Evolutionary conservation across 2,888 invertebrate genomes (phyloP).

Genomic region (Trachelus iudaicus): DNA sequence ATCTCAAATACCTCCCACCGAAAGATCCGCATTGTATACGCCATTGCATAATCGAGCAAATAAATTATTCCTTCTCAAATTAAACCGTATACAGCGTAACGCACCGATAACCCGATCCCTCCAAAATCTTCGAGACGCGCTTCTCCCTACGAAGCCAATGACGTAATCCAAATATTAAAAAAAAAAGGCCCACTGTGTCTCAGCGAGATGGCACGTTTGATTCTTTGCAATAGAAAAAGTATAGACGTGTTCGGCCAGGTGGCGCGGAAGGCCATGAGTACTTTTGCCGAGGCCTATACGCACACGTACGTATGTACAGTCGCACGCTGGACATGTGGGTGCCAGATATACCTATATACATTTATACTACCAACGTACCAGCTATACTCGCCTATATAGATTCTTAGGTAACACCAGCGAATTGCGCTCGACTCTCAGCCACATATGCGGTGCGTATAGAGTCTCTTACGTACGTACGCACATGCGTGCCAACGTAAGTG

Average conservation of each 20-base stretch:
- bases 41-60: not conserved
- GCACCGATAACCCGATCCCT: not conserved
- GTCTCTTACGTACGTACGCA: slow-evolving; percentile 8
- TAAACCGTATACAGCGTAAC: not conserved
- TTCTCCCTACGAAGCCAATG: not conserved
- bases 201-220: slow-evolving; percentile 7
- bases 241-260: slow-evolving; percentile 48
- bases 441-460: slow-evolving; percentile 15
- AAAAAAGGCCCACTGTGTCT: not conserved
- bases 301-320: slow-evolving; percentile 18
- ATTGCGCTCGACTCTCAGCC: slow-evolving; percentile 36
- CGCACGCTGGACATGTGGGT: slow-evolving; percentile 4
- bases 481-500: not conserved
- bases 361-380: not conserved
- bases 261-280: slow-evolving; percentile 41
- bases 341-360: slow-evolving; percentile 13
- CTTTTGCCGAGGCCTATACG: slow-evolving; percentile 21
- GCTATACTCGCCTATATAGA: slow-evolving; percentile 37
- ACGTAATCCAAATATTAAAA: not conserved
- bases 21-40: not conserved
- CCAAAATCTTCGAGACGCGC: not conserved
- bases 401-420: slow-evolving; percentile 50
- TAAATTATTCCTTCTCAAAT: not conserved
- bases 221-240: slow-evolving; percentile 35
- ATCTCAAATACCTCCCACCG: not conserved